Evolutionary conservation across 2,888 invertebrate species (phyloP), one percentile per base, ranked within the genome.

Genomic region (Protodeltote pygarga): DNA sequence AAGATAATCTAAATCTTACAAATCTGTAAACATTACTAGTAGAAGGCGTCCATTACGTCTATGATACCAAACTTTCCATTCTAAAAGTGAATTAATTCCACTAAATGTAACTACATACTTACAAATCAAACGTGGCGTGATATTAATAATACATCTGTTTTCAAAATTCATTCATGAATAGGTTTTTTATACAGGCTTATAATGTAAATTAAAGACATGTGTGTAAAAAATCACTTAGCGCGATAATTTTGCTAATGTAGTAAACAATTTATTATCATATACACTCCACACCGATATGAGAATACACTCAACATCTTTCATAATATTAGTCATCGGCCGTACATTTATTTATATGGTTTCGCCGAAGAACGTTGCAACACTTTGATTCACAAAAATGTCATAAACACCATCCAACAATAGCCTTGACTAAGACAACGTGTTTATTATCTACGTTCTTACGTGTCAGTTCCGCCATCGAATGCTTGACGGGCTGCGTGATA

Each of bases 361-460:
- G 33, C 20, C 44, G 66, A 65, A 52, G 61, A 53, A 48, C 65
- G 46, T 60, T 68, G 61, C 54, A 71, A 67, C 68, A 60, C 54
- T 64, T 67, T 49, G 65, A 68, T 62, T 58, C 53, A 68, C 59
- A 62, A 67, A 61, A 65, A 65, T 62, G 58, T 65, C 54, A 59
- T 65, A 51, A 65, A 42, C 44, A 27, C 20, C 39, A 44, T 54
- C 64, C 44, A 62, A 66, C 58, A 52, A 66, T 61, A 51, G 53
- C 47, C 23, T 44, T 50, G 40, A 57, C 47, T 42, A 48, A 44
- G 29, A 21, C 38, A 38, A 20, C 20, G 32, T 37, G 27, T 42
- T 42, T 13, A 20, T 50, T 48, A 5, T 37, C 19, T 35, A 11
- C 23, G 17, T 46, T 24, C 28, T 27, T 34, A 59, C 45, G 45